Evolutionary conservation across 1,140 invertebrate genomes (phyloP), one percentile per base, ranked within the genome.

Genomic region (Paramacrobiotus metropolitanus): DNA sequence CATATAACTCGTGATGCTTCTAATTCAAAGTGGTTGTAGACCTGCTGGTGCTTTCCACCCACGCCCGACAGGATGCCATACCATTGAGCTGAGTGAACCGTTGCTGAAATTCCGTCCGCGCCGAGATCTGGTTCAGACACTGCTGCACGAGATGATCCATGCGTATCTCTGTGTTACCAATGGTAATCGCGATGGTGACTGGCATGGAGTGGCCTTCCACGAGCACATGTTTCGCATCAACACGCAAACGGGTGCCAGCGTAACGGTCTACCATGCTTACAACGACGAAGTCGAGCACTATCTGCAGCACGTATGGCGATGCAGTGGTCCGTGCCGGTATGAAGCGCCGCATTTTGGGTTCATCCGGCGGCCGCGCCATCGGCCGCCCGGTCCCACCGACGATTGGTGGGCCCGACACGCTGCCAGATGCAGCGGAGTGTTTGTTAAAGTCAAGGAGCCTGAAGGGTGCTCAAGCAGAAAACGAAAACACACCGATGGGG

Each of bases 71-170:
- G n/a, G n/a, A n/a, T n/a, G 72, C 34, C 71, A 97, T 2, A 95
- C 90, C 72, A 80, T 83, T 68, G 91, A 92, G 0, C 73, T 98
- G 18, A 73, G 98, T 0, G 91, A 90, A 74, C 72, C 96, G 1
- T n/a, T n/a, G n/a, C n/a, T n/a, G n/a, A n/a, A n/a, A n/a, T n/a
- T n/a, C n/a, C n/a, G n/a, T n/a, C n/a, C 75, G n/a, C n/a, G n/a
- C n/a, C n/a, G n/a, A n/a, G n/a, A n/a, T n/a, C n/a, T n/a, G n/a
- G n/a, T n/a, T n/a, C n/a, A n/a, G n/a, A n/a, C 31, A 45, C 72
- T 77, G 29, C 64, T 84, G 76, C 94, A 99, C 75, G 94, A 99
- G 76, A 98, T 98, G 94, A 99, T 99, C 63, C 94, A 99, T 74
- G 94, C 90, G 0, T 96, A 83, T 71, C 78, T 96, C 59, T 97